phyloP scores from a whole-genome alignment of 2,797 vertebrate species.

The Cossypha caffra region DNA sequence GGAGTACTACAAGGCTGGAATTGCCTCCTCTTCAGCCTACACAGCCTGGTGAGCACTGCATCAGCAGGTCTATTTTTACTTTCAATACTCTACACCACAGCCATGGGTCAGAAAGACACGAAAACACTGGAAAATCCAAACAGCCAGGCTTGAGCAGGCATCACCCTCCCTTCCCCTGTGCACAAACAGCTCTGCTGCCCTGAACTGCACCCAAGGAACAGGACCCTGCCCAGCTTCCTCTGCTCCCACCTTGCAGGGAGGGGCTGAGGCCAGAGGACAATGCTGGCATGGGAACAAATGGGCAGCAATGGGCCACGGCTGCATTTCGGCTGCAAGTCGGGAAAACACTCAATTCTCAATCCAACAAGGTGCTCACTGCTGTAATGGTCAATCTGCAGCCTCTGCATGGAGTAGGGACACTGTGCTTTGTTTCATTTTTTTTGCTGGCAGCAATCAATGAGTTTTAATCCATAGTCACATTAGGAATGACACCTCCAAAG shows the following conservation, averaged over 20 bases:
- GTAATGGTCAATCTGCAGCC: not conserved
- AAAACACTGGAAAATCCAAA: not conserved
- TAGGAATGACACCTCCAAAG: not conserved
- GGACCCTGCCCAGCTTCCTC: not conserved
- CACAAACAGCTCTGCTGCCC: fast-evolving
- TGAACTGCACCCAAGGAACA: not conserved
- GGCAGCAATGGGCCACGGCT: not conserved
- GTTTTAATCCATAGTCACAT: not conserved
- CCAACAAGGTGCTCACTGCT: not conserved
- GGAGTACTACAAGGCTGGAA: not conserved
- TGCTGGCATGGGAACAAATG: not conserved
- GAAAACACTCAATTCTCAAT: fast-evolving
- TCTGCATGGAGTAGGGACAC: fast-evolving
- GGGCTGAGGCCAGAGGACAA: conserved; percentile 8
- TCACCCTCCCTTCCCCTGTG: not conserved
- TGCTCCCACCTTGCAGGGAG: conserved; percentile 12
- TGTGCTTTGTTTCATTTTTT: not conserved
- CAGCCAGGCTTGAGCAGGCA: not conserved
- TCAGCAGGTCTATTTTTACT: not conserved
- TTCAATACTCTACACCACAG: not conserved
- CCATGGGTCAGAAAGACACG: not conserved
- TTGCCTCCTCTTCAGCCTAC: not conserved
- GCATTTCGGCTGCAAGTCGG: not conserved
- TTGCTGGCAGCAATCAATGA: not conserved
- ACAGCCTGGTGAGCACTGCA: not conserved